Evolutionary conservation across 2,888 invertebrate genomes (phyloP).

Genomic region (Acanthococcus lagerstroemiae): DNA sequence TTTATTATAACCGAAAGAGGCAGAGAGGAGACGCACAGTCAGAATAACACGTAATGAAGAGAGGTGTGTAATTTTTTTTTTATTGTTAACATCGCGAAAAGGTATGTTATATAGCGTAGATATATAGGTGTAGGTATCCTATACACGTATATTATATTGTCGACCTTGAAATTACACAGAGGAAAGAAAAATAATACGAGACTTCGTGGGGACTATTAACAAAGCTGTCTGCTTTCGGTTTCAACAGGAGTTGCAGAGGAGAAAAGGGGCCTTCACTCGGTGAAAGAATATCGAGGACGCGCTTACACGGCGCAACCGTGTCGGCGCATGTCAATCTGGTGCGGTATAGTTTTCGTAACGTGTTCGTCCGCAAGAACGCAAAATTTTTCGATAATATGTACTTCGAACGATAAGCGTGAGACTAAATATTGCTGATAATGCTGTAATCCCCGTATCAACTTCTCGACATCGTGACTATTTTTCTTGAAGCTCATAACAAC

Average conservation of each 20-base stretch:
- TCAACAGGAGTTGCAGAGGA: slow-evolving; percentile 27
- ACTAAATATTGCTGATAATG: no score
- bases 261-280: slow-evolving; percentile 21
- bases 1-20: slow-evolving; percentile 24
- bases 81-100: slow-evolving; percentile 29
- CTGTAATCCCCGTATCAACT: no score
- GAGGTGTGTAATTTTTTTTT: slow-evolving; percentile 17
- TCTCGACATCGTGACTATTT: no score
- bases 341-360: no score
- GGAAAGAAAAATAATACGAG: slow-evolving; percentile 29
- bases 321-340: no score
- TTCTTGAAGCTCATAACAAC: no score
- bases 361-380: no score
- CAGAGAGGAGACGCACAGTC: slow-evolving; percentile 10
- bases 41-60: slow-evolving; percentile 27
- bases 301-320: slow-evolving; percentile 14
- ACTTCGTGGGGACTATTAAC: slow-evolving; percentile 25
- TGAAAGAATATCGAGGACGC: slow-evolving; percentile 20
- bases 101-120: slow-evolving; percentile 16
- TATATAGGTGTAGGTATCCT: slow-evolving; percentile 23
- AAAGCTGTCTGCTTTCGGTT: slow-evolving; percentile 29
- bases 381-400: no score
- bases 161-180: slow-evolving; percentile 30
- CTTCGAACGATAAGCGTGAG: no score
- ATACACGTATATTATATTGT: slow-evolving; percentile 17